Base-by-base conservation (phyloP, 2,888 invertebrate species). In the Drosophila neonasuta region DNA sequence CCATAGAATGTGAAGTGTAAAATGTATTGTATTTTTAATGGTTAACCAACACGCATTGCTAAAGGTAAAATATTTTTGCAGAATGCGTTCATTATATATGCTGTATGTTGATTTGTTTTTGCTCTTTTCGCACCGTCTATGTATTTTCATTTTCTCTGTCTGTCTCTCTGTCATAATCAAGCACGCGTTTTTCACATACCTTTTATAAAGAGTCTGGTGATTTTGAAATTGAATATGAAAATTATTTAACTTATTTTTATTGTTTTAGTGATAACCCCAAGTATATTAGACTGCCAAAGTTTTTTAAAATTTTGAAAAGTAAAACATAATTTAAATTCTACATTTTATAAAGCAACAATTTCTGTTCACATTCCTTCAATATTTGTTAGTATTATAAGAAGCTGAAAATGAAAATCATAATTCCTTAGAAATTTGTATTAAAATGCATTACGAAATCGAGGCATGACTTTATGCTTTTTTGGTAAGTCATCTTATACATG, bases 11-110 rank as follows among this genome's bases (percentile, higher is more conserved):
- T 44, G 24, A 30, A 50, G 44, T 63, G 50, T 45, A 49, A 61
- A 59, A n/a, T 50, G 11, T 15, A 29, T 34, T 6, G 29, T n/a
- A 52, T 52, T 17, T 45, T 39, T 45, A 57, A 54, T 60, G 56
- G 32, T 60, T 57, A 54, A 59, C 44, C 45, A 15, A 62, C 24
- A 52, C 41, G 41, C 20, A 45, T 44, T 17, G 57, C 7, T 29
- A 1, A 60, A 57, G 51, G 11, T 46, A 45, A 41, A 59, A 50
- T 57, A 20, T 11, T 11, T 20, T 15, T 36, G 34, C 55, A 9
- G 20, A 20, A 39, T 45, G 20, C 49, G 54, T 30, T 34, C 39
- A 41, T 36, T 32, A 29, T 24, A 45, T 30, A 29, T 8, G 17
- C n/a, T 36, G n/a, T 36, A 11, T 36, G n/a, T n/a, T n/a, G 32